Conservation (phyloP, 2,888 invertebrate species). For the Cantharis lateralis region DNA sequence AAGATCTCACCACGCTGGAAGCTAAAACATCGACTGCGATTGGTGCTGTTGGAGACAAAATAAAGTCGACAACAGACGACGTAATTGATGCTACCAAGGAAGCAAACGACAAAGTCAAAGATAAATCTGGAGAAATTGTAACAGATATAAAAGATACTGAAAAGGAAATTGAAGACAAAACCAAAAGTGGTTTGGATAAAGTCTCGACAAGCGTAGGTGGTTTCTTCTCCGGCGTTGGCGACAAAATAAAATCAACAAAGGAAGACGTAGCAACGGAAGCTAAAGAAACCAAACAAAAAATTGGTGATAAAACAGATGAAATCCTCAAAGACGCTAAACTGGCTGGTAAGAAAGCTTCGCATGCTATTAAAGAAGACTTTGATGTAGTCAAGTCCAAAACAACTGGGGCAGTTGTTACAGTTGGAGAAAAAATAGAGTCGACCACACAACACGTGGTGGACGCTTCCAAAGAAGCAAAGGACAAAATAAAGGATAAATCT, state of each 20-base stretch:
- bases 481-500: constrained; percentile 35
- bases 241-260: constrained; percentile 23
- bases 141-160: neutral
- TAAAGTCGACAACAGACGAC: neutral
- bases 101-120: constrained; percentile 8
- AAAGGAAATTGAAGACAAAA: neutral
- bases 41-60: neutral
- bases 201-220: constrained; percentile 25
- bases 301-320: no score
- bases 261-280: constrained; percentile 11
- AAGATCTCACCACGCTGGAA: constrained; percentile 36
- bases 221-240: constrained; percentile 30
- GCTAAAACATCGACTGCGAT: constrained; percentile 21
- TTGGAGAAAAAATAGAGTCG: neutral
- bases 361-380: constrained; percentile 35
- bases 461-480: constrained; percentile 9
- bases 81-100: neutral
- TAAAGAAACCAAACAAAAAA: neutral
- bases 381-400: neutral
- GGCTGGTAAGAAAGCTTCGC: constrained; percentile 12
- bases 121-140: neutral
- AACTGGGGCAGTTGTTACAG: neutral
- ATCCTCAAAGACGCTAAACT: no score
- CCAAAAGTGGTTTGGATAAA: constrained; percentile 13
- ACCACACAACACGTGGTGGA: constrained; percentile 17